These are phyloP conservation scores for Pachyrhynchus sulphureomaculatus DNA, from an alignment of 1,140 invertebrate genomes.

Conservation along the genomic window DNA sequence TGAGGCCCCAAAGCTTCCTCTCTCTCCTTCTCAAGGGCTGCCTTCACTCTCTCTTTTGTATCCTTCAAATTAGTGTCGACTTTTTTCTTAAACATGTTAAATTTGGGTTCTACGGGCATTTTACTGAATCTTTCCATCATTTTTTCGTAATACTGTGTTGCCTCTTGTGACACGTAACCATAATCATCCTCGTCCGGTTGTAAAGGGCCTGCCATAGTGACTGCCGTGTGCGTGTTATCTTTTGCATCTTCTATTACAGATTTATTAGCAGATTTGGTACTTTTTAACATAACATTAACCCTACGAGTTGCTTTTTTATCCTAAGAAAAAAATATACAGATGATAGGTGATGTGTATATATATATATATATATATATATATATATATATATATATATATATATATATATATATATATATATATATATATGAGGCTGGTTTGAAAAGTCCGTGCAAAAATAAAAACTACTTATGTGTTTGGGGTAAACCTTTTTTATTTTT, in stretches of 20 bases:
- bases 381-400: no score
- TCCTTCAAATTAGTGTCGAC: slow-evolving; percentile 58
- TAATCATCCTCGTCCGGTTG: slow-evolving; percentile 90
- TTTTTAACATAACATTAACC: slow-evolving; percentile 66
- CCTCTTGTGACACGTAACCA: slow-evolving; percentile 81
- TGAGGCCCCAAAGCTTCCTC: slow-evolving; percentile 70
- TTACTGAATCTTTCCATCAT: slow-evolving; percentile 81
- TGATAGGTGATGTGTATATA: background rate
- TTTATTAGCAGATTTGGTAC: slow-evolving; percentile 87
- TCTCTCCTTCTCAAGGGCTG: slow-evolving; percentile 70
- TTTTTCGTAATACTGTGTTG: slow-evolving; percentile 76
- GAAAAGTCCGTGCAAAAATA: no score
- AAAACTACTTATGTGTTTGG: no score
- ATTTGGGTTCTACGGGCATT: slow-evolving; percentile 66
- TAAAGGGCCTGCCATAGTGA: slow-evolving; percentile 69
- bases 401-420: no score
- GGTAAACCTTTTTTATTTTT: no score
- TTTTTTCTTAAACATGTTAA: slow-evolving; percentile 51
- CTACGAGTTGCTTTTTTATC: slow-evolving; percentile 60
- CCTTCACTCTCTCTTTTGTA: slow-evolving; percentile 71
- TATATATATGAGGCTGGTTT: no score
- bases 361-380: no score
- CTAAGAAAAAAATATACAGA: slow-evolving; percentile 26
- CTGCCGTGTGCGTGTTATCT: slow-evolving; percentile 72
- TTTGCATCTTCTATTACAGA: slow-evolving; percentile 80